These are phyloP conservation scores for Cryptomyrus ogoouensis DNA, from an alignment of 2,113 vertebrate genomes.

Conservation along the genomic window DNA sequence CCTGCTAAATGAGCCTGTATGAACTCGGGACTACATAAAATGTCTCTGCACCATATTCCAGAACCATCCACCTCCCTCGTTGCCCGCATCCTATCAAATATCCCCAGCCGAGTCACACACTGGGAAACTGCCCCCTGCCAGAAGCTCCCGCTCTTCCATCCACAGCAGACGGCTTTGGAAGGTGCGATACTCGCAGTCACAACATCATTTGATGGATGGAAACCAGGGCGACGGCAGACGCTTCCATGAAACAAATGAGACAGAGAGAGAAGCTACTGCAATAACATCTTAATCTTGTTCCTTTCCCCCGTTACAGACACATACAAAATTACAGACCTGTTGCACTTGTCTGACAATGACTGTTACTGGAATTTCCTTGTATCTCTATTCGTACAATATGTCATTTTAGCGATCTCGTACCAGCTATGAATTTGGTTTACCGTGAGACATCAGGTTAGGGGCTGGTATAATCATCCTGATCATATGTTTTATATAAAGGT, in stretches of 20 bases:
- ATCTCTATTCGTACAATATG: not conserved
- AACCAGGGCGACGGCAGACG: not conserved
- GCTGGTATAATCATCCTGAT: not conserved
- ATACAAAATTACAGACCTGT: not conserved
- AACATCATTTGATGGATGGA: not conserved
- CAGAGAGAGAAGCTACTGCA: not conserved
- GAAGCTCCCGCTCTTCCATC: not conserved
- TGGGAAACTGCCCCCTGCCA: not conserved
- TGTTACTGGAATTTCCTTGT: not conserved
- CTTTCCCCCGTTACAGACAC: not conserved
- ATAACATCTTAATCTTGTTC: not conserved
- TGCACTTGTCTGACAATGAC: slow-evolving; percentile 1
- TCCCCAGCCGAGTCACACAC: not conserved
- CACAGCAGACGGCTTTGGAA: not conserved
- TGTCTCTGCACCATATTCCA: not conserved
- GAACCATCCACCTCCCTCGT: not conserved
- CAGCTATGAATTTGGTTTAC: not conserved
- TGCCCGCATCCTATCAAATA: not conserved
- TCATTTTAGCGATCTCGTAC: not conserved
- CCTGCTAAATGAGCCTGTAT: not conserved
- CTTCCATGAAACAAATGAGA: not conserved
- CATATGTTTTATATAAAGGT: not conserved
- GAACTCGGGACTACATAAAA: not conserved
- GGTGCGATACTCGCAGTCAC: not conserved
- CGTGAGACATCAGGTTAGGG: not conserved